Evolutionary conservation across 2,888 invertebrate species (phyloP).

Genomic region (Rhagium mordax): DNA sequence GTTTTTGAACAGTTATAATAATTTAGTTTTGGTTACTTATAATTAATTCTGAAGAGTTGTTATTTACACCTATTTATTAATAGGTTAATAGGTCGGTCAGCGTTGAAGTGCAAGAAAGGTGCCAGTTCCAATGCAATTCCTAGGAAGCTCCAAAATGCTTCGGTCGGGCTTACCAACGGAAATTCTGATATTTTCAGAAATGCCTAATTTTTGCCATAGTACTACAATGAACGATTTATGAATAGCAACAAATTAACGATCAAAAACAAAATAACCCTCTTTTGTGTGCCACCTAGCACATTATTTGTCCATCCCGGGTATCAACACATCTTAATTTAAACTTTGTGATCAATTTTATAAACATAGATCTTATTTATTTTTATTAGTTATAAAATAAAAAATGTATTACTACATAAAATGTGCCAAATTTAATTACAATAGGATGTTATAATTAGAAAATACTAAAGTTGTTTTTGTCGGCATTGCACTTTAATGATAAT

Average conservation of each 20-base stretch:
- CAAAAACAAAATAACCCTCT: too few relatives aligned
- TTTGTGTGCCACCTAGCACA: not conserved
- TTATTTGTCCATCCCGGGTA: not conserved
- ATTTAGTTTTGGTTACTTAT: not conserved
- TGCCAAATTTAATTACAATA: constrained; percentile 21
- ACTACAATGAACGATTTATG: too few relatives aligned
- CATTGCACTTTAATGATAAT: constrained; percentile 27
- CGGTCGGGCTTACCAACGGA: too few relatives aligned
- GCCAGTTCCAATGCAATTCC: too few relatives aligned
- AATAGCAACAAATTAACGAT: too few relatives aligned
- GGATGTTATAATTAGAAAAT: not conserved
- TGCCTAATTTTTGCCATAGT: too few relatives aligned
- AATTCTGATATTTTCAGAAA: too few relatives aligned
- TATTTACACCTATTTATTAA: too few relatives aligned
- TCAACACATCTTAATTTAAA: constrained; percentile 12
- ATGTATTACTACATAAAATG: not conserved
- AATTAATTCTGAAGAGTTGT: too few relatives aligned
- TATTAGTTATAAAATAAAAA: constrained; percentile 10
- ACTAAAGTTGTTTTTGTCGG: constrained; percentile 35
- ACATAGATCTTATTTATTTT: constrained; percentile 27
- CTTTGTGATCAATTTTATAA: constrained; percentile 31
- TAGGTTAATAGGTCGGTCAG: too few relatives aligned
- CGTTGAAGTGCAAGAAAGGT: too few relatives aligned
- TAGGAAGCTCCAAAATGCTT: too few relatives aligned
- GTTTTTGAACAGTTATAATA: not conserved